Percentiles rank a stretch among this genome's conserved stretches.
Evolutionary conservation across 2,888 invertebrate genomes (phyloP).

Genomic region (Melanotus villosus): DNA sequence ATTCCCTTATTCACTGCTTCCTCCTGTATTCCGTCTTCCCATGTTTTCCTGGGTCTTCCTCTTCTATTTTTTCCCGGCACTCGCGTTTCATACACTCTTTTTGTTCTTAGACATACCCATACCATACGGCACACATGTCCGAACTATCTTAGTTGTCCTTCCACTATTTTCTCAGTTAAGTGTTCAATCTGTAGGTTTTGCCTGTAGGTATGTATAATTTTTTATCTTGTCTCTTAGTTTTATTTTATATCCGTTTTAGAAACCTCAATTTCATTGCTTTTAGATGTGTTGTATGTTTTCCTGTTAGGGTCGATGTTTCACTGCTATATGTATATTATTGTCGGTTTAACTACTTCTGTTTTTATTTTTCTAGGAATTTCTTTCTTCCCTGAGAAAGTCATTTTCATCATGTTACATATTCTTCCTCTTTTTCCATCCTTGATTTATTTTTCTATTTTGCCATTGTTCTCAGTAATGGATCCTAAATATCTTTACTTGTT

Average conservation of each 20-base stretch:
- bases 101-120: not conserved
- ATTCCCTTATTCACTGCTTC: not conserved
- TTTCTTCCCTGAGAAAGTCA: not conserved
- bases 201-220: not conserved
- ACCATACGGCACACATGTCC: not conserved
- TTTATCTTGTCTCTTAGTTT: not conserved
- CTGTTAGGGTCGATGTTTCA: not conserved
- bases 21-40: not conserved
- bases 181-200: not conserved
- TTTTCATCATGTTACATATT: not conserved
- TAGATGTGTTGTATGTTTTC: not conserved
- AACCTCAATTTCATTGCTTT: not conserved
- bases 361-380: not conserved
- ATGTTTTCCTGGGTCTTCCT: no score
- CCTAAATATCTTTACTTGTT: not conserved
- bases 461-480: not conserved
- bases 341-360: not conserved
- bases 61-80: not conserved
- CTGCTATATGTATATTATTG: not conserved
- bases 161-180: not conserved
- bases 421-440: not conserved
- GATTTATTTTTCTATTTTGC: not conserved
- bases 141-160: not conserved
- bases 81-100: not conserved
- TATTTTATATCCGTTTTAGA: not conserved